phyloP scores from a whole-genome alignment of 2,113 vertebrate genomes.

The Grammomys surdaster region DNA sequence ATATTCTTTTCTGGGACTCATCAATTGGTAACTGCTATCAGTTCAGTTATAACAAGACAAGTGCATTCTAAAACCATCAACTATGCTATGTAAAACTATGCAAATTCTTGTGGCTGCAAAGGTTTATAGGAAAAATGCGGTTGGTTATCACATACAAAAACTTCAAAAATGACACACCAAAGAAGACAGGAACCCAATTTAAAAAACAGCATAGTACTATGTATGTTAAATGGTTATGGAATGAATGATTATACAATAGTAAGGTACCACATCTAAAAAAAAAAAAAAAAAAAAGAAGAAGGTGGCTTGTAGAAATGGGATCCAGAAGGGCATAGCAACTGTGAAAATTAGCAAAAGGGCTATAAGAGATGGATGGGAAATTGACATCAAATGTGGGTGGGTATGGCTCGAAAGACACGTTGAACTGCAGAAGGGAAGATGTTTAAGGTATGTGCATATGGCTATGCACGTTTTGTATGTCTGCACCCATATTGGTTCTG shows the following conservation, averaged over 20 bases:
- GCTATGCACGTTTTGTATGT: neutral
- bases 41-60: conserved; percentile 60
- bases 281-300: conserved; percentile 8
- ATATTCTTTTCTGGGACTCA: conserved; percentile 1
- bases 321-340: neutral
- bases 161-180: neutral
- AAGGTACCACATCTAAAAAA: neutral
- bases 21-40: neutral
- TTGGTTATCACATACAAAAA: neutral
- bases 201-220: neutral
- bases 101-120: neutral
- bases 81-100: neutral
- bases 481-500: neutral
- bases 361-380: neutral
- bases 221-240: neutral
- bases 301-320: neutral
- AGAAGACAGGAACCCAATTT: neutral
- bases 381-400: neutral
- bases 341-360: neutral
- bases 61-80: neutral
- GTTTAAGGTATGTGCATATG: neutral
- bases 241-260: neutral
- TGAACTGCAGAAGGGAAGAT: neutral
- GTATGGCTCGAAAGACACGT: neutral
- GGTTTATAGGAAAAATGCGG: neutral